These are phyloP conservation scores for Drosophila kanapiae DNA, from an alignment of 1,140 invertebrate genomes.

Conservation along the genomic window DNA sequence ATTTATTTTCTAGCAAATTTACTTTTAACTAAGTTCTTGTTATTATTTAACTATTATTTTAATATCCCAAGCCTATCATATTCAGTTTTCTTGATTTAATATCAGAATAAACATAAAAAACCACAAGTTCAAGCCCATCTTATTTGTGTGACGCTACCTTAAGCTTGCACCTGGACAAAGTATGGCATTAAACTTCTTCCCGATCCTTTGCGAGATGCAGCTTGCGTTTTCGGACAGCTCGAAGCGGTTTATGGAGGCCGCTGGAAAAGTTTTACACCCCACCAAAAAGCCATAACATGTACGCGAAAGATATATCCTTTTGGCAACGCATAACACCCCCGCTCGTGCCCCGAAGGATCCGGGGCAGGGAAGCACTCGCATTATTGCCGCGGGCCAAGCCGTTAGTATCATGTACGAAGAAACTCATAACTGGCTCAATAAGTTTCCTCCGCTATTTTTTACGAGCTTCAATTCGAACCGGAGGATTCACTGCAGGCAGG, in stretches of 20 bases:
- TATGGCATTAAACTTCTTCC: conserved; percentile 8
- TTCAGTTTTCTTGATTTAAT: too few species aligned
- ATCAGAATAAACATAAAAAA: too few species aligned
- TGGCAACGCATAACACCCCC: background rate
- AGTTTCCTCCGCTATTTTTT: conserved; percentile 78
- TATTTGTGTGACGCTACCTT: background rate
- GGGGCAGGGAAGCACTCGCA: conserved; percentile 47
- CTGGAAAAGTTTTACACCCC: conserved; percentile 70
- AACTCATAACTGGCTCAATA: conserved; percentile 84
- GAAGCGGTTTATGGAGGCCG: conserved; percentile 65
- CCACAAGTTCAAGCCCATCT: background rate
- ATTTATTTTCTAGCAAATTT: background rate
- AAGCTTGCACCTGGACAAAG: conserved; percentile 10
- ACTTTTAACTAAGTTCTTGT: background rate
- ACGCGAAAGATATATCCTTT: conserved; percentile 35
- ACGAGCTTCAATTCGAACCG: conserved; percentile 56
- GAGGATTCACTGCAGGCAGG: conserved; percentile 1
- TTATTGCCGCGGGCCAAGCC: conserved; percentile 73
- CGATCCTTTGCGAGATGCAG: background rate
- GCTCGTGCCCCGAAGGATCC: too few species aligned
- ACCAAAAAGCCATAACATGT: conserved; percentile 77
- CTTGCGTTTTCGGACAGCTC: conserved; percentile 43
- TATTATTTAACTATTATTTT: too few species aligned
- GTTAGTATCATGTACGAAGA: conserved; percentile 81
- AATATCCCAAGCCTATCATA: too few species aligned